phyloP scores from a whole-genome alignment of 2,888 invertebrate genomes.

The Limnephilus rhombicus region DNA sequence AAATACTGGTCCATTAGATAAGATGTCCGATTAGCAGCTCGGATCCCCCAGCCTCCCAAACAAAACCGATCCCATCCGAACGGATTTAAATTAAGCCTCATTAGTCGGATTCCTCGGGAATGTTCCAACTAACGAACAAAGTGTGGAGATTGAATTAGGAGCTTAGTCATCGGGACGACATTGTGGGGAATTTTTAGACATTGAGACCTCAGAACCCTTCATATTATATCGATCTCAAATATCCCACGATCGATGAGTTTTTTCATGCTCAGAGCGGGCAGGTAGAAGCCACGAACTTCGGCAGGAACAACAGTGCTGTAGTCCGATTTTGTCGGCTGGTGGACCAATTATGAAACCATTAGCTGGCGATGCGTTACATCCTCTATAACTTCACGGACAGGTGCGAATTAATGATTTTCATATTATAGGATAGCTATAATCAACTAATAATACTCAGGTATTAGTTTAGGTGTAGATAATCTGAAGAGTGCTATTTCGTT shows the following conservation, averaged over 20 bases:
- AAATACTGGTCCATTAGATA: conserved; percentile 46
- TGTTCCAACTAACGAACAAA: conserved; percentile 53
- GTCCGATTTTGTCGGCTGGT: conserved; percentile 50
- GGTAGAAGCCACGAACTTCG: conserved; percentile 10
- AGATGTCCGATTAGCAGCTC: conserved; percentile 49
- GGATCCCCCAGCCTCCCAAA: conserved; percentile 34
- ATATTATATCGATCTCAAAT: conserved; percentile 31
- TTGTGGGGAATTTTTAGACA: conserved; percentile 38
- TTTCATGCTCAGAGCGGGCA: conserved; percentile 46
- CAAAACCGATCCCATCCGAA: conserved; percentile 51
- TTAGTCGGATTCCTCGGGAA: conserved; percentile 58
- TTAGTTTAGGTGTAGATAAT: background rate
- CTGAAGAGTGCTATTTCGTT: background rate
- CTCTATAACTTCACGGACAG: conserved; percentile 58
- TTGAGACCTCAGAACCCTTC: conserved; percentile 36
- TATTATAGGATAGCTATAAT: background rate
- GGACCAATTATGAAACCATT: conserved; percentile 63
- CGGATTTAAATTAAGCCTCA: conserved; percentile 62
- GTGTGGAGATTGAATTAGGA: conserved; percentile 55
- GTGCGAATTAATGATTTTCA: conserved; percentile 62
- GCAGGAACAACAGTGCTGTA: conserved; percentile 19
- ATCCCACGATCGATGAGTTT: conserved; percentile 53
- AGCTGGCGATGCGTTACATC: conserved; percentile 64
- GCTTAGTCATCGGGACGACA: conserved; percentile 57
- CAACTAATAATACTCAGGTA: background rate